phyloP scores from a whole-genome alignment of 2,888 invertebrate genomes.

The Platerodrilus igneus region DNA sequence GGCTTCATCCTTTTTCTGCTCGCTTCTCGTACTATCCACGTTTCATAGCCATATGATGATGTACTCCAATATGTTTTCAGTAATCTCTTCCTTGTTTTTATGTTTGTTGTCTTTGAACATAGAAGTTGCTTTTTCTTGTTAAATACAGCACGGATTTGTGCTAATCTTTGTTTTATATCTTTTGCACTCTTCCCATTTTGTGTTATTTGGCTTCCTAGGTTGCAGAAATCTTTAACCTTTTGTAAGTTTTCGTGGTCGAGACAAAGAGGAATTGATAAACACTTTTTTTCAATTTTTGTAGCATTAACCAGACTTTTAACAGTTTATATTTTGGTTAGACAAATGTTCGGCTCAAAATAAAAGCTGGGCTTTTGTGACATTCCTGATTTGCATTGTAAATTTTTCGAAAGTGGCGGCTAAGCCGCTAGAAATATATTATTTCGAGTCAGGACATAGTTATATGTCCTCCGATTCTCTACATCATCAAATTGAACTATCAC shows the following conservation, averaged over 20 bases:
- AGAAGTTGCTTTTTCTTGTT: background rate
- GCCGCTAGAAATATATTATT: background rate
- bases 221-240: background rate
- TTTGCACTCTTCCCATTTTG: background rate
- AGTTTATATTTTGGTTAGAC: background rate
- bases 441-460: too few species aligned
- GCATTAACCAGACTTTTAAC: too few species aligned
- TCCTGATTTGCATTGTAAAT: background rate
- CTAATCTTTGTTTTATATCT: background rate
- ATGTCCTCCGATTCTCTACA: background rate
- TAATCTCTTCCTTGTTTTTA: background rate
- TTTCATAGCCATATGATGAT: background rate
- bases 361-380: background rate
- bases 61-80: background rate
- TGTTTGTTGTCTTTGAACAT: slow-evolving; percentile 1
- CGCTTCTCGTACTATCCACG: background rate
- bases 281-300: background rate
- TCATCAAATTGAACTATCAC: background rate
- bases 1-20: background rate
- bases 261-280: slow-evolving; percentile 7
- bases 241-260: background rate
- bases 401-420: background rate
- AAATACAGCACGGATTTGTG: background rate
- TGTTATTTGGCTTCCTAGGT: slow-evolving; percentile 1
- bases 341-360: too few species aligned